Base-by-base conservation (phyloP, 2,888 invertebrate species). In the Melinopterus prodromus region DNA sequence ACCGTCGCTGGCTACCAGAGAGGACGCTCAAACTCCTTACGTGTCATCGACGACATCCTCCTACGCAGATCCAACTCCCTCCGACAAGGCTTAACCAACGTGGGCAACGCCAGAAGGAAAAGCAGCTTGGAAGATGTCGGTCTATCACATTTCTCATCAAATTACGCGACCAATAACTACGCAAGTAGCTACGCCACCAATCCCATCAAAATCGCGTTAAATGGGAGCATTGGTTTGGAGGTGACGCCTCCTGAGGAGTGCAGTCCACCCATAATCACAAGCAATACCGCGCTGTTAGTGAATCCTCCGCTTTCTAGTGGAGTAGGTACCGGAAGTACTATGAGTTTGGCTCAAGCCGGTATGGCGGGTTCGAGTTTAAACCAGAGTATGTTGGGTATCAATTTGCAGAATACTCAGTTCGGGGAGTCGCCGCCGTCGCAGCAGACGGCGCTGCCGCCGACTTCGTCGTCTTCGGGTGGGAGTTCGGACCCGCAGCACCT, bases 71-170 rank as follows among this genome's bases (percentile, higher is more conserved):
- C 96, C 71, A 97, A 96, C 86, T 97, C 96, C 6, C 90, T 97
- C 81, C 92, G 97, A 16, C 96, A 97, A 88, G 97, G 97, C 6
- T 90, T 97, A 77, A 92, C 94, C 80, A 93, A 92, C 84, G 91
- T 92, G 37, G 92, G 93, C 77, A 88, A 86, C 79, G 90, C 92
- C 6, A 91, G 94, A 38, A 91, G 96, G 82, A 96, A 96, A 89
- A 96, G 95, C 86, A 96, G 96, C 86, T 90, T 96, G 77, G 96
- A 96, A 90, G 96, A 96, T 89, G 95, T 96, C 84, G 96, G 96
- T 79, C 92, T 96, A 84, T 94, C 95, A 79, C 95, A 96, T 87
- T 95, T 95, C 85, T 94, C 94, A 83, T 93, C 93, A 4, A 74
- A 74, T 7, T 74, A 74, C 37, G 16, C 74, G 16, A 53, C 53